Evolutionary conservation across 2,797 vertebrate species (phyloP), one percentile per base, ranked within the genome.

Genomic region (Myripristis jacobus): DNA sequence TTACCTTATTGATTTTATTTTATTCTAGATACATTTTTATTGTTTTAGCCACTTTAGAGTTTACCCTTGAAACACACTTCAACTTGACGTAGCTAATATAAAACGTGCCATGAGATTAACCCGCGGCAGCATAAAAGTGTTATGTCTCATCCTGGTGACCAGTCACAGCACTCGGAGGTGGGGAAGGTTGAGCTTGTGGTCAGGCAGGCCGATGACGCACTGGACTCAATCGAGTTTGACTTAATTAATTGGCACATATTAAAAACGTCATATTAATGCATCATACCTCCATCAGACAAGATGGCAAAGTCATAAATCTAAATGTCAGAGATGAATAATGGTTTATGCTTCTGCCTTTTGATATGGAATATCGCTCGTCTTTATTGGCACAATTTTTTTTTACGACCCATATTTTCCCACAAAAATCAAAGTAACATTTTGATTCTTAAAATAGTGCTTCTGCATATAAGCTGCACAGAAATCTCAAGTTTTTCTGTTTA

Each of bases 171-270:
- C 50, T 34, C 21, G n/a, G 47, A 53, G 38, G 71, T 47, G 53
- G 41, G 18, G 73, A 53, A 77, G 82, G 76, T 82, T 56, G 67
- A 61, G 66, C 43, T 79, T 53, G 77, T 25, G 68, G 62, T 73
- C 68, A 1, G 53, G 66, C 79, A 43, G 79, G 75, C 72, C 52
- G 63, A 79, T 73, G 86, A 86, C 41, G 36, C 77, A 65, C 63
- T 24, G 3, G 52, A 0, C 75, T 16, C 43, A 78, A 86, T 80
- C 25, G 21, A 70, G 79, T 83, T 80, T 87, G 83, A 81, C 79
- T 73, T 79, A 83, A 89, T 89, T 84, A 87, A 84, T 59, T 62
- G 81, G 66, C 67, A 67, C 88, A 88, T 91, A 91, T 91, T 92
- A 92, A 91, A 91, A 88, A 80, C 79, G 88, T 89, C 90, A 85